These are phyloP conservation scores for Heliornis fulica DNA, from an alignment of 2,113 vertebrate genomes.

Conservation along the genomic window DNA sequence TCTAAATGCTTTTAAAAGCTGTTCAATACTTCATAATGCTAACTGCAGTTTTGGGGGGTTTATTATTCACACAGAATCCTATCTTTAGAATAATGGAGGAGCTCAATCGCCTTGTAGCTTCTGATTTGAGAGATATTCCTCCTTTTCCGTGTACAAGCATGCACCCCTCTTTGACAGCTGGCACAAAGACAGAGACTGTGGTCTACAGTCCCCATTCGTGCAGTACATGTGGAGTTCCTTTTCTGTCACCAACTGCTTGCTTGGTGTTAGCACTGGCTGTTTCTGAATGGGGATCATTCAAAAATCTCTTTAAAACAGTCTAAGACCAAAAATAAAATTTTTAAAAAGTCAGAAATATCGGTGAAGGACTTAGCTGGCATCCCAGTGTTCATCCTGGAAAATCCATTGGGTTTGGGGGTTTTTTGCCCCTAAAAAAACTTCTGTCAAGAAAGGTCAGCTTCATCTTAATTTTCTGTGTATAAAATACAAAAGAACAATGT, in stretches of 20 bases:
- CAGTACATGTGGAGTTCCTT: slow-evolving; percentile 59
- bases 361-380: not conserved
- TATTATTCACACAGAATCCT: slow-evolving; percentile 66
- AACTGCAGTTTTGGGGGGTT: slow-evolving; percentile 68
- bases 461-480: not conserved
- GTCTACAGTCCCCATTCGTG: slow-evolving; percentile 62
- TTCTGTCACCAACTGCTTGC: slow-evolving; percentile 60
- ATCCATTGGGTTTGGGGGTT: not conserved
- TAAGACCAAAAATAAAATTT: not conserved
- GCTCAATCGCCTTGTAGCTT: slow-evolving; percentile 54
- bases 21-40: slow-evolving; percentile 75
- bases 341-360: not conserved
- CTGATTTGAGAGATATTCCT: slow-evolving; percentile 72
- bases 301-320: slow-evolving; percentile 15
- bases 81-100: slow-evolving; percentile 66
- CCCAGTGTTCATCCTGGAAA: not conserved
- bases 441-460: not conserved
- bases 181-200: slow-evolving; percentile 67
- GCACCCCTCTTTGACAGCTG: slow-evolving; percentile 76
- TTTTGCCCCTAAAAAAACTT: not conserved
- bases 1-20: slow-evolving; percentile 81
- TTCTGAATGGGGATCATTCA: not conserved
- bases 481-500: not conserved
- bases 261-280: slow-evolving; percentile 32
- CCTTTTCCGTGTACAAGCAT: slow-evolving; percentile 69